Evolutionary conservation across 2,888 invertebrate species (phyloP).

Genomic region (Phengaris alcon): DNA sequence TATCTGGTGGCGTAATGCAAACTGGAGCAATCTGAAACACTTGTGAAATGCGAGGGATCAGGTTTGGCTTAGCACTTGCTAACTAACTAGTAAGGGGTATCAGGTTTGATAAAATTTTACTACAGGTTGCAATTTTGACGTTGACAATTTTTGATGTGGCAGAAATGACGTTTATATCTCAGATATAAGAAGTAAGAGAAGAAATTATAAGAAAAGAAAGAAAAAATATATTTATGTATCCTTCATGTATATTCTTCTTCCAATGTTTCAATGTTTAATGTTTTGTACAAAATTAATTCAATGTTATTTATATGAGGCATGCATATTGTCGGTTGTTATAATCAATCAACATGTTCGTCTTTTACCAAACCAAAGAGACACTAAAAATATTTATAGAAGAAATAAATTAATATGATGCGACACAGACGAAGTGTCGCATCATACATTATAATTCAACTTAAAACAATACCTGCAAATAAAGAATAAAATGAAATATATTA

Average conservation of each 20-base stretch:
- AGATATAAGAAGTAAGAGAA: too few relatives aligned
- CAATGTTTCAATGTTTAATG: too few relatives aligned
- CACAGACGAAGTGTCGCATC: background rate
- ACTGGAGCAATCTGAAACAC: background rate
- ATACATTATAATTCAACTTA: background rate
- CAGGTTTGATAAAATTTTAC: background rate
- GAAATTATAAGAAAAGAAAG: too few relatives aligned
- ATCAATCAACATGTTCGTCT: too few relatives aligned
- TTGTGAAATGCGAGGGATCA: slow-evolving; percentile 7
- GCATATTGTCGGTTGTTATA: too few relatives aligned
- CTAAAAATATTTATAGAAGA: background rate
- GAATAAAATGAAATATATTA: background rate
- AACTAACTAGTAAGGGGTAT: background rate
- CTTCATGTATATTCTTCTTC: too few relatives aligned
- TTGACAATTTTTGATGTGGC: too few relatives aligned
- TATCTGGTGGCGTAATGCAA: background rate
- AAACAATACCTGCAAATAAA: background rate
- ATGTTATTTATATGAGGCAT: too few relatives aligned
- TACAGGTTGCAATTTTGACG: background rate
- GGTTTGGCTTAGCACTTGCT: background rate
- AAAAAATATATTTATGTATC: too few relatives aligned
- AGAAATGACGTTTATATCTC: too few relatives aligned
- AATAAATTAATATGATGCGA: background rate
- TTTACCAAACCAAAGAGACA: background rate
- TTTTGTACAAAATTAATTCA: too few relatives aligned